Evolutionary conservation across 2,113 vertebrate species (phyloP).

Genomic region (rat (Rattus norvegicus)): DNA sequence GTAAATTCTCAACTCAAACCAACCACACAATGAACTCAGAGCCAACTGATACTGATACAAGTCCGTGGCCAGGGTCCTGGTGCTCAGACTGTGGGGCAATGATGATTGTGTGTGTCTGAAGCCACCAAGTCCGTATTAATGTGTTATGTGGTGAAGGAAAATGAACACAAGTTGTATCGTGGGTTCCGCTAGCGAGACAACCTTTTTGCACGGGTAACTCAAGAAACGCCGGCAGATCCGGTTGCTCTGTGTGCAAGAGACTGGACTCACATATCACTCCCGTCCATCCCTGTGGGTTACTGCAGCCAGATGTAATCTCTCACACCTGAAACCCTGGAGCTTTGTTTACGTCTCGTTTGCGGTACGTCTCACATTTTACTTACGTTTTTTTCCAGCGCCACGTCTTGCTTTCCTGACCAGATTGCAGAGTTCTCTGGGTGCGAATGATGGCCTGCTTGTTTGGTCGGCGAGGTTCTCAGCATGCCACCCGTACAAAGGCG

Average conservation of each 20-base stretch:
- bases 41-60: background rate
- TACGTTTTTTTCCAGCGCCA: background rate
- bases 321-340: conserved; percentile 62
- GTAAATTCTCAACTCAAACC: no score
- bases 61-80: background rate
- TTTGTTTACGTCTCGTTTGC: conserved; percentile 29
- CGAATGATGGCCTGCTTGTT: background rate
- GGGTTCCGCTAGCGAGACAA: conserved; percentile 1
- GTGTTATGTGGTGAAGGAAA: background rate
- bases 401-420: background rate
- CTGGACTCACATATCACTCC: conserved; percentile 37
- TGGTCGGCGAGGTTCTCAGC: conserved; percentile 14
- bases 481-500: background rate
- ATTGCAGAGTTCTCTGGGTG: background rate
- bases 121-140: background rate
- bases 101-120: background rate
- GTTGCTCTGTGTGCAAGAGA: background rate
- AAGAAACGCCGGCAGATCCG: conserved; percentile 53
- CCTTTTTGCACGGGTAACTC: conserved; percentile 42
- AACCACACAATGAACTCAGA: no score
- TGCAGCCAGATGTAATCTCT: conserved; percentile 33
- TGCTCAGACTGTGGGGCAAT: background rate
- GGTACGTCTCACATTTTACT: background rate
- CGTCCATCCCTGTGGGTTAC: background rate
- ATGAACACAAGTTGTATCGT: background rate